Base-by-base conservation (phyloP, 2,113 vertebrate genomes). In the Mesoclemmys tuberculata region DNA sequence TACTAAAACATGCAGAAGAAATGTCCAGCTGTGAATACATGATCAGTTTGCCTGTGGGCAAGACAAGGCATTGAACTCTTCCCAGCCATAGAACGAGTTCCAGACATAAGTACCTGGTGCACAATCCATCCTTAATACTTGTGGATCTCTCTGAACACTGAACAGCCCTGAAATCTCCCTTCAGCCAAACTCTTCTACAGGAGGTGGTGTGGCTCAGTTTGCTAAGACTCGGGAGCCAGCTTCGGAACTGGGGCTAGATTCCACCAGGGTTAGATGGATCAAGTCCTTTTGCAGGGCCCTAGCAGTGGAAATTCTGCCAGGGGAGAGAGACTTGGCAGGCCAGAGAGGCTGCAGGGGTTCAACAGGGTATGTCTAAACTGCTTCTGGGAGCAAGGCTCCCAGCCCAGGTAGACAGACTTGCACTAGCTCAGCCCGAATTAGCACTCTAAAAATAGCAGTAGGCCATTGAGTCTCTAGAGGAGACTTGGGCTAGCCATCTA, bases 61-160 rank as follows among this genome's bases (percentile, higher is more conserved):
- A 7, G 46, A 49, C 9, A 29, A 49, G 29, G 77, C 46, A 41
- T 29, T 16, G 41, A 14, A 77, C 24, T 29, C 75, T 77, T 44
- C 41, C 75, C 75, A 48, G 41, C 13, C 41, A 21, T 29, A 49
- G 46, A 74, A 6, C 35, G 77, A 49, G 9, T 54, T 82, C 12
- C 64, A 56, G 29, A 35, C 61, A 84, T 49, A 82, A 90, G 49
- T 5, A 35, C 61, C 31, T 35, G 27, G 31, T 64, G 61, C 5
- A 41, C 71, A 74, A 24, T 44, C 29, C 38, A 51, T 52, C 38
- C 0, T 0, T 10, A 41, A 74, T 12, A 38, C 38, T 58, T 1
- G 0, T 18, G 61, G 61, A 64, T 31, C 27, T 77, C 44, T 12
- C 80, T 49, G 44, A 29, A 38, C 44, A 35, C 83, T 49, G 16